Percentiles rank a stretch among this genome's conserved stretches.
phyloP scores from a whole-genome alignment of 23 tunicate species.

The Ascidia mentula region DNA sequence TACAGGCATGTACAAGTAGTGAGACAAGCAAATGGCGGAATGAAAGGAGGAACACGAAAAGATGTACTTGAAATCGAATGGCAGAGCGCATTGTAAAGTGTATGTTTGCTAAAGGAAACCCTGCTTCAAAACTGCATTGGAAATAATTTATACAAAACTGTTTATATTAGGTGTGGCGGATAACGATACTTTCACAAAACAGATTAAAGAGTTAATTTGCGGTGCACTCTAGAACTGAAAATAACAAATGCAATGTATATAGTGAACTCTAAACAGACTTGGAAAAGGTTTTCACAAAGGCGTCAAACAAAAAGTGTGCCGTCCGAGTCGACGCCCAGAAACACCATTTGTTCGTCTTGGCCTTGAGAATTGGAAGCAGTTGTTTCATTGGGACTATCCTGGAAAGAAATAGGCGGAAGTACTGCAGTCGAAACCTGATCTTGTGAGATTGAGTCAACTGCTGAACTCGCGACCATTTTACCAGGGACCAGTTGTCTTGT shows the following conservation, averaged over 20 bases:
- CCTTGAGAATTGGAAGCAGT: neutral
- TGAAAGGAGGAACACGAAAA: neutral
- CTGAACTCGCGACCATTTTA: neutral
- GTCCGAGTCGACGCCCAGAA: constrained; percentile 22
- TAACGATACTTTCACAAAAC: too few relatives aligned
- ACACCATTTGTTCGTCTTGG: constrained; percentile 9
- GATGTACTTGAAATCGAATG: too few relatives aligned
- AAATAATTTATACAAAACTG: too few relatives aligned
- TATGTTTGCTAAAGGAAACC: too few relatives aligned
- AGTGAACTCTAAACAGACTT: neutral
- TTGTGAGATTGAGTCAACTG: neutral
- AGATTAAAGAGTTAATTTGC: too few relatives aligned
- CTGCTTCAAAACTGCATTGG: too few relatives aligned
- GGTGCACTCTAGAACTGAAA: too few relatives aligned
- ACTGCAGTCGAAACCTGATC: neutral
- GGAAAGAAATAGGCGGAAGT: neutral
- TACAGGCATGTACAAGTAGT: neutral
- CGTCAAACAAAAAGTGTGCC: constrained; percentile 34
- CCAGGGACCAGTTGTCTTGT: constrained; percentile 2
- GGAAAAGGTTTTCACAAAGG: neutral
- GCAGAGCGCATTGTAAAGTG: too few relatives aligned
- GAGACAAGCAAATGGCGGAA: neutral
- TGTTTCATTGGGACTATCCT: neutral
- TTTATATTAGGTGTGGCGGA: too few relatives aligned
- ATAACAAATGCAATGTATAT: too few relatives aligned